phyloP scores from a whole-genome alignment of 2,888 invertebrate species.

The Orthonychiurus folsomi region DNA sequence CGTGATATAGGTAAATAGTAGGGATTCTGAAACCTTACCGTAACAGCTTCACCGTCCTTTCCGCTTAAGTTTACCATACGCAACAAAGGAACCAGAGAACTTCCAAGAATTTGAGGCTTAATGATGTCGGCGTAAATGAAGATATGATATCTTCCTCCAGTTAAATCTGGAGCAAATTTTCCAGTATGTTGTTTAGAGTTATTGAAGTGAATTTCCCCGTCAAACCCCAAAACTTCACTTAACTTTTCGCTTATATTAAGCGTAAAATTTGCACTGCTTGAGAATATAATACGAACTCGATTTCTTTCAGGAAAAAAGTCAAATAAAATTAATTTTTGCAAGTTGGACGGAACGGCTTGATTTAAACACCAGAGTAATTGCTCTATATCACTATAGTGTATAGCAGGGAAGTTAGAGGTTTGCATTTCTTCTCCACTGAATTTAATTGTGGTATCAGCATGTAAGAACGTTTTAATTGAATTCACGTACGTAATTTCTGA shows the following conservation, averaged over 20 bases:
- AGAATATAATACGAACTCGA: not conserved
- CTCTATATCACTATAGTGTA: not conserved
- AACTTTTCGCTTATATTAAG: constrained; percentile 9
- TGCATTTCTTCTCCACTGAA: not conserved
- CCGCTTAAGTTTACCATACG: constrained; percentile 6
- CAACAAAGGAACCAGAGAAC: constrained; percentile 5
- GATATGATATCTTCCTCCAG: constrained; percentile 7
- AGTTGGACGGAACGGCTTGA: not conserved
- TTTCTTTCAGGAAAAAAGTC: no score
- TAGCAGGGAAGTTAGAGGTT: not conserved
- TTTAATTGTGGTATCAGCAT: no score
- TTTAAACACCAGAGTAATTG: not conserved
- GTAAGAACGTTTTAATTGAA: not conserved
- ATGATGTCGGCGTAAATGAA: constrained; percentile 8
- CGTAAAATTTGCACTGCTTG: constrained; percentile 3
- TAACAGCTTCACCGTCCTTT: not conserved
- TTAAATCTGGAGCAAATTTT: constrained; percentile 5
- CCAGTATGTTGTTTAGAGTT: no score
- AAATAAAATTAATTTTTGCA: not conserved
- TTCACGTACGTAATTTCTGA: constrained; percentile 7
- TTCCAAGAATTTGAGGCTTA: constrained; percentile 8
- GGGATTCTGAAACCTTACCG: not conserved
- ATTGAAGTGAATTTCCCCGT: not conserved
- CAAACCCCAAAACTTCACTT: constrained; percentile 6
- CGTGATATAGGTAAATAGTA: constrained; percentile 4